Evolutionary conservation across 2,888 invertebrate genomes (phyloP).

Genomic region (Azorinus chamasolen): DNA sequence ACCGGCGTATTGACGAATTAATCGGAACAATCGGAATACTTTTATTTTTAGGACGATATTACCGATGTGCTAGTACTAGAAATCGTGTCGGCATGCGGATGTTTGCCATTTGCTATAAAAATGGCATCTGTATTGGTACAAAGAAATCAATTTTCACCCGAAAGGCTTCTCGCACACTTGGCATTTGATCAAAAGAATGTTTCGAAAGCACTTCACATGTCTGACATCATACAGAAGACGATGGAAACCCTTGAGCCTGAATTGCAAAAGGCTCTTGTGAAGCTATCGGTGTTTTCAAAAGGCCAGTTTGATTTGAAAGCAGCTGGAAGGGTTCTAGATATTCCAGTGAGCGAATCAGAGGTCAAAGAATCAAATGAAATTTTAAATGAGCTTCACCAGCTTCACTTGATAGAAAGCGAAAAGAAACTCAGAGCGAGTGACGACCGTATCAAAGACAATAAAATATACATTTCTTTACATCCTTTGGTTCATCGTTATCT

Average conservation of each 20-base stretch:
- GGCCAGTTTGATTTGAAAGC: slow-evolving; percentile 19
- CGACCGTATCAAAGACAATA: too few species aligned
- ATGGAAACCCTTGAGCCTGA: slow-evolving; percentile 18
- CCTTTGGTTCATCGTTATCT: slow-evolving; percentile 53
- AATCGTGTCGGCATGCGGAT: slow-evolving; percentile 49
- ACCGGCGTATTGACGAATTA: too few species aligned
- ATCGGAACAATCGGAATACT: too few species aligned
- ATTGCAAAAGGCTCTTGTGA: slow-evolving; percentile 18
- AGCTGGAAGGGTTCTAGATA: not conserved
- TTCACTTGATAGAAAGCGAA: not conserved
- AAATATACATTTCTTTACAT: slow-evolving; percentile 33
- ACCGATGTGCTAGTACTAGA: slow-evolving; percentile 20
- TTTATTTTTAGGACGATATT: slow-evolving; percentile 3
- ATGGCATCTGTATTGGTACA: slow-evolving; percentile 37
- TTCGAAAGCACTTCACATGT: slow-evolving; percentile 33
- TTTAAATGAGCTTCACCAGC: not conserved
- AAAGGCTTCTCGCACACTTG: slow-evolving; percentile 45
- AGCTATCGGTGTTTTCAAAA: slow-evolving; percentile 48
- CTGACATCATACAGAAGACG: slow-evolving; percentile 23
- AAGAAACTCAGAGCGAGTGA: slow-evolving; percentile 3
- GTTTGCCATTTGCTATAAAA: slow-evolving; percentile 53
- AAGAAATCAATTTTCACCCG: slow-evolving; percentile 34
- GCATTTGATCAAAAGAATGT: slow-evolving; percentile 56
- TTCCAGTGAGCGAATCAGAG: too few species aligned
- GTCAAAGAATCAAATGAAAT: not conserved